Evolutionary conservation across 2,113 vertebrate genomes (phyloP).

Genomic region (Oryzias melastigma): DNA sequence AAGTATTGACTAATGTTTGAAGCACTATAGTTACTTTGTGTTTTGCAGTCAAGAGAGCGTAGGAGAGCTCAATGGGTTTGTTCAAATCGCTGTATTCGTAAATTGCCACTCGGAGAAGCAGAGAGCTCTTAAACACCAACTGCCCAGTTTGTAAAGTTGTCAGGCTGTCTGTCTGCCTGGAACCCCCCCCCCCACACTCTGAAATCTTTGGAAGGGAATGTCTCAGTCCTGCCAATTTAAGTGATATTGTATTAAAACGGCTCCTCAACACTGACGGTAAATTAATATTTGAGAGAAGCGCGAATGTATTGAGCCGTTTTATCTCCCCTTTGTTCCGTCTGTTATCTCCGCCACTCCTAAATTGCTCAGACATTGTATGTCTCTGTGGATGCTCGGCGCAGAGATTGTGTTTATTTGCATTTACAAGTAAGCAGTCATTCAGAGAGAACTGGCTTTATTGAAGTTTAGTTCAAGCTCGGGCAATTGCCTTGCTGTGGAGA

Average conservation of each 20-base stretch:
- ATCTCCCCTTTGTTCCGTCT: conserved; percentile 48
- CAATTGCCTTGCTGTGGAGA: conserved; percentile 10
- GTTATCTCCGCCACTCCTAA: conserved; percentile 56
- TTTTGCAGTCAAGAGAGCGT: conserved; percentile 64
- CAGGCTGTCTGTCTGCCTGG: conserved; percentile 38
- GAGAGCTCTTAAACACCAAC: conserved; percentile 50
- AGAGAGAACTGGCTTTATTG: conserved; percentile 9
- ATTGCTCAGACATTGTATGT: conserved; percentile 35
- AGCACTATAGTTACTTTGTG: conserved; percentile 48
- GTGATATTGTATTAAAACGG: conserved; percentile 31
- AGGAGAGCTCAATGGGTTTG: conserved; percentile 58
- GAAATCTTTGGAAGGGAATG: conserved; percentile 3
- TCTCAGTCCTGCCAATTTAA: conserved; percentile 16
- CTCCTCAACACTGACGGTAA: conserved; percentile 26
- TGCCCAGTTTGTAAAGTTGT: conserved; percentile 43
- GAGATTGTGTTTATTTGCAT: conserved; percentile 47
- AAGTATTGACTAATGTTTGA: conserved; percentile 46
- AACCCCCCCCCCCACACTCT: conserved; percentile 22
- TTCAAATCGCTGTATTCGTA: conserved; percentile 54
- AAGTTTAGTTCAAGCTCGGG: conserved; percentile 14
- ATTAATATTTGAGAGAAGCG: conserved; percentile 38
- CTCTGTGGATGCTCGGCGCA: conserved; percentile 23
- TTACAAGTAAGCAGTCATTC: conserved; percentile 43
- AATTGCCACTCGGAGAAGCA: conserved; percentile 54
- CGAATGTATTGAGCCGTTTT: conserved; percentile 53